Conservation (phyloP, 2,797 vertebrate genomes). For the Spinus olivaceus region DNA sequence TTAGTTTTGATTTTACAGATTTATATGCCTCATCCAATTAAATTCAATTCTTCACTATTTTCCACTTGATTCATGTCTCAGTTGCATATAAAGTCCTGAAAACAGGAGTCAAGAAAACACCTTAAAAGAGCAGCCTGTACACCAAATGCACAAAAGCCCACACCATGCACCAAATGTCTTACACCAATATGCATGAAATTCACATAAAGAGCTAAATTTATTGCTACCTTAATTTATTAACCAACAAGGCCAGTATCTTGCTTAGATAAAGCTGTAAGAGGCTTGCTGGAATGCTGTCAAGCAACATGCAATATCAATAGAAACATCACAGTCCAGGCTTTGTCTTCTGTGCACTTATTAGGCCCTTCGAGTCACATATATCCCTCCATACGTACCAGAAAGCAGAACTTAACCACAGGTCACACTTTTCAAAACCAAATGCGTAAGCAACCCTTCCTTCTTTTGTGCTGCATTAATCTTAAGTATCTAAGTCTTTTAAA, state of each 20-base stretch:
- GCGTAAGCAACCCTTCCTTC: not conserved
- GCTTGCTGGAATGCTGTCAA: not conserved
- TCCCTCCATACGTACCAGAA: not conserved
- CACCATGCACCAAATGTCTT: fast-evolving
- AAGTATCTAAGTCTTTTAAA: not conserved
- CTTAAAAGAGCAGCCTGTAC: not conserved
- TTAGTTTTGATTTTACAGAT: not conserved
- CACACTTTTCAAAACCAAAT: not conserved
- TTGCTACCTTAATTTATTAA: not conserved
- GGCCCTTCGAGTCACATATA: not conserved
- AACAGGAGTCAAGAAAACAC: not conserved
- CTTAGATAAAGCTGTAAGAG: not conserved
- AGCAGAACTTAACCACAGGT: not conserved
- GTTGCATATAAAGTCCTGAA: not conserved
- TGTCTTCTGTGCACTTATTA: not conserved
- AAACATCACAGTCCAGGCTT: not conserved
- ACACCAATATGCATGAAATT: not conserved
- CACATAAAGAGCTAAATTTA: not conserved
- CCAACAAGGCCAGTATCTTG: not conserved
- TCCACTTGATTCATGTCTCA: not conserved
- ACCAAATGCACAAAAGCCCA: not conserved
- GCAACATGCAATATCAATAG: not conserved
- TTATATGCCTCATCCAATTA: not conserved
- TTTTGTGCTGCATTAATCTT: not conserved
- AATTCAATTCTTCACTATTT: not conserved